Evolutionary conservation across 2,113 vertebrate species (phyloP), one percentile per base, ranked within the genome.

Genomic region (Oophaga pumilio): DNA sequence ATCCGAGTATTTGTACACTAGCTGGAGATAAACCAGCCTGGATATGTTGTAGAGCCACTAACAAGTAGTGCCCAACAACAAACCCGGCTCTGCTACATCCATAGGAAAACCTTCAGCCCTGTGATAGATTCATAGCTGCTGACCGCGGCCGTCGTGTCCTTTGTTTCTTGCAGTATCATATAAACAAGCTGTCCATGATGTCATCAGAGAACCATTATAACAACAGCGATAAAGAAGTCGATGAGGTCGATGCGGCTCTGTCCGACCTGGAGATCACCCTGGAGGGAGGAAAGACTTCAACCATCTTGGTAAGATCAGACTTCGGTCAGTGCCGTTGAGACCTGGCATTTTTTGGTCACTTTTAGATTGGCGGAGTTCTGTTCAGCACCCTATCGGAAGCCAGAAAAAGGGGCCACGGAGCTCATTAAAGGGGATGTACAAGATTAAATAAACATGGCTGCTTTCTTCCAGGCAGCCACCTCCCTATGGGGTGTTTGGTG

Each of bases 121-220:
- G 64, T n/a, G 22, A 68, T 10, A 18, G 5, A 18, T 26, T 24
- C 1, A n/a, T 22, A n/a, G 17, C 8, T 8, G 22, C 20, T 10
- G 8, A 8, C 17, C 4, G 1, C 60, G 1, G 9, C 18, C 18
- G 15, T 18, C 0, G 26, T 56, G 0, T 68, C 8, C 59, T 62
- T 20, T n/a, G 0, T 82, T 74, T 83, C 8, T 0, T 24, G 93
- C 94, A 99, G 98, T 99, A 99, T 92, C 98, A 99, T 93, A 97
- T 99, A 96, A 99, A 99, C 92, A 99, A 99, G 91, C 94, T 99
- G 90, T 99, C 98, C 11, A 96, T 99, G 95, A 99, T 99, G 97
- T 97, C 98, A 2, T 97, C 97, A 49, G 98, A 99, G 91, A 98
- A 99, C 92, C 98, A 99, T 93, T 95, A 99, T 94, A 99, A 99